phyloP scores from a whole-genome alignment of 2,113 vertebrate genomes.

The Echinops telfairi region DNA sequence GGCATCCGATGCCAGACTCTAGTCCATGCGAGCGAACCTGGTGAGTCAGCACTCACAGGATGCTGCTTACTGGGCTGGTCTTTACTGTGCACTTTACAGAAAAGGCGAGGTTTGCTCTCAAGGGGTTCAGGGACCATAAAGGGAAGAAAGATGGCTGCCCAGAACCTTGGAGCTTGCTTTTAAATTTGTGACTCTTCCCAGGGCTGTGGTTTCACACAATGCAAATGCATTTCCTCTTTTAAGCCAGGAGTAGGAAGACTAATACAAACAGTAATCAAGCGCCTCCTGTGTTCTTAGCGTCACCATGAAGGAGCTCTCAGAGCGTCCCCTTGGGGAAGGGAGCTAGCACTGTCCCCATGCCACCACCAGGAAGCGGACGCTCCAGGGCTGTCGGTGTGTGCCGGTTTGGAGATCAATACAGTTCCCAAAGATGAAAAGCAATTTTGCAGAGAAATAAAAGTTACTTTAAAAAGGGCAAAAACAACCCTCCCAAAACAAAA shows the following conservation, averaged over 20 bases:
- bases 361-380: fast-evolving
- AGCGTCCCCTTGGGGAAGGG: fast-evolving
- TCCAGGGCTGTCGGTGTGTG: neutral
- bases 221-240: neutral
- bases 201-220: slow-evolving; percentile 60
- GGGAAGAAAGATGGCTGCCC: neutral
- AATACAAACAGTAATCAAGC: too few species aligned
- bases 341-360: fast-evolving
- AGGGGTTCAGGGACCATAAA: neutral
- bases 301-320: fast-evolving
- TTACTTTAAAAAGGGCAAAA: neutral
- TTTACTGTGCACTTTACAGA: neutral
- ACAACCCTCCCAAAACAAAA: too few species aligned
- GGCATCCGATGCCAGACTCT: neutral
- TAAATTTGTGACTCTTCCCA: slow-evolving; percentile 56
- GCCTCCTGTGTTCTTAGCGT: too few species aligned
- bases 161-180: slow-evolving; percentile 46
- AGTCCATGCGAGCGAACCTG: neutral
- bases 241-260: too few species aligned
- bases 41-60: neutral
- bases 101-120: too few species aligned
- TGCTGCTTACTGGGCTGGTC: neutral
- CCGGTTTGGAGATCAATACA: neutral
- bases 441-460: slow-evolving; percentile 26
- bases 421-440: neutral